These are phyloP conservation scores for Stenotaenia linearis DNA, from an alignment of 2,888 invertebrate genomes.

Conservation along the genomic window DNA sequence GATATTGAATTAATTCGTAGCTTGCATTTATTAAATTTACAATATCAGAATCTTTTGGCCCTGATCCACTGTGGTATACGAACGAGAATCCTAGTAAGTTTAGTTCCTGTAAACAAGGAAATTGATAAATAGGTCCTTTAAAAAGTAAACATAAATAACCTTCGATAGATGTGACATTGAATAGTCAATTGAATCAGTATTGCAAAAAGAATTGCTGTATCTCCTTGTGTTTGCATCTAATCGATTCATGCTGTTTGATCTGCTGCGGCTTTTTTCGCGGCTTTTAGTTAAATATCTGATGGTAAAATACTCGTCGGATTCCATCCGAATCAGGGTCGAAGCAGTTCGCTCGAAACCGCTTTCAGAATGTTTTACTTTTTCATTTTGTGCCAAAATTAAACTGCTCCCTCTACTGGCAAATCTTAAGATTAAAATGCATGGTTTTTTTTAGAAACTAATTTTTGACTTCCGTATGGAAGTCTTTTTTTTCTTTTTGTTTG, in stretches of 20 bases:
- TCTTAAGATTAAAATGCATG: too few relatives aligned
- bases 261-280: neutral
- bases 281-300: neutral
- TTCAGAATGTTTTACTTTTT: neutral
- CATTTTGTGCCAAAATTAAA: neutral
- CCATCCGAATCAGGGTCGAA: neutral
- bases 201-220: neutral
- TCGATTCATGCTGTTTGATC: neutral
- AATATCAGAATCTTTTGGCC: neutral
- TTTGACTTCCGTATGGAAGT: too few relatives aligned
- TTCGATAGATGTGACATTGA: neutral
- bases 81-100: neutral
- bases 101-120: neutral
- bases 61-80: neutral
- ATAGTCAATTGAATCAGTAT: neutral
- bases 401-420: neutral
- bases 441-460: too few relatives aligned
- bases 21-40: neutral
- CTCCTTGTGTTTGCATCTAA: neutral
- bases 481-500: too few relatives aligned
- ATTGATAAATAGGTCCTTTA: neutral
- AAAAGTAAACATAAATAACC: neutral
- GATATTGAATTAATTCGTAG: conserved; percentile 13
- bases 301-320: neutral
- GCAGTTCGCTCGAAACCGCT: neutral